Evolutionary conservation across 2,113 vertebrate genomes (phyloP).

Genomic region (Eulemur macaco): DNA sequence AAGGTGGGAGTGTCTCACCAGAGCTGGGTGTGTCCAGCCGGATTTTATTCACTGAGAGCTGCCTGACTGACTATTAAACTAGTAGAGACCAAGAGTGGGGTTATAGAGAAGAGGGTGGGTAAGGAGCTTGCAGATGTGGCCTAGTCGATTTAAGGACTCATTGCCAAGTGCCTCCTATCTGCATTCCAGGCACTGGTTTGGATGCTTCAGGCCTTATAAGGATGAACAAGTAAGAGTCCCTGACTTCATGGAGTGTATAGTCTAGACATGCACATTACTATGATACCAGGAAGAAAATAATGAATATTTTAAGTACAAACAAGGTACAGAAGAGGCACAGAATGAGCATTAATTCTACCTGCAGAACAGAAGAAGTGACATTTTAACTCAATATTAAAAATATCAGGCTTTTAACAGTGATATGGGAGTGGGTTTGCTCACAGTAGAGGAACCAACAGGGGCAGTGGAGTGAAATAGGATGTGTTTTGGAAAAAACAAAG

Average conservation of each 20-base stretch:
- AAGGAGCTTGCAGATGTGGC: neutral
- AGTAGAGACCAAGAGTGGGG: neutral
- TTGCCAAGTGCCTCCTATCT: constrained; percentile 1
- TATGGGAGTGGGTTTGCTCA: neutral
- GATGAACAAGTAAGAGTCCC: neutral
- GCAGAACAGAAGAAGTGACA: neutral
- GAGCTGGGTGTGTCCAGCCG: neutral
- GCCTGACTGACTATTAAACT: constrained; percentile 16
- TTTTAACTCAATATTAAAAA: neutral
- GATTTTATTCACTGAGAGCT: constrained; percentile 32
- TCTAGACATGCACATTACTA: neutral
- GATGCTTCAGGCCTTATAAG: neutral
- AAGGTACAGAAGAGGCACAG: neutral
- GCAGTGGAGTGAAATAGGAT: neutral
- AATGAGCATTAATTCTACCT: neutral
- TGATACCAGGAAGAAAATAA: neutral
- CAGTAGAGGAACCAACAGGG: neutral
- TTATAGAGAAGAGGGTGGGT: neutral
- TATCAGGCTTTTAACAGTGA: neutral
- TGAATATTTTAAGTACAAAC: neutral
- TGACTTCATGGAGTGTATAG: neutral
- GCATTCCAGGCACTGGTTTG: neutral
- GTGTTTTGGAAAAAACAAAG: constrained; percentile 6
- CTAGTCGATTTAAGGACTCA: constrained; percentile 1
- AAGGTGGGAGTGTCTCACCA: constrained; percentile 27